A percentile compares a stretch with the other conserved stretches of the same genome.
Evolutionary conservation across 2,797 vertebrate species (phyloP).

Genomic region (Pelochelys cantorii): DNA sequence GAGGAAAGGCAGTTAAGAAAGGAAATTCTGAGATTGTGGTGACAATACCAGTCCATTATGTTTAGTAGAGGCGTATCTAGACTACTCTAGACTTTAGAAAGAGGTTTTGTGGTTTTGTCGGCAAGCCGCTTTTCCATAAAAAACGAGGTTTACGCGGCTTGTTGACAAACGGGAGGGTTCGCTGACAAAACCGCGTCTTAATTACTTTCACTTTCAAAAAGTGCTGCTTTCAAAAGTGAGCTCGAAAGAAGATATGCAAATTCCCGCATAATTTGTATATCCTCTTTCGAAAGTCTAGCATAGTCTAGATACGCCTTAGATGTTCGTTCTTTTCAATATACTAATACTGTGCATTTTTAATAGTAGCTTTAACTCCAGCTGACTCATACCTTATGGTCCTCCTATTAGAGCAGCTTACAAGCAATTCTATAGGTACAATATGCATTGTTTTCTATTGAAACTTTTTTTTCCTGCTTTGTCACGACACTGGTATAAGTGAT

Average conservation of each 20-base stretch:
- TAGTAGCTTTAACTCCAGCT: not conserved
- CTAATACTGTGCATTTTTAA: not conserved
- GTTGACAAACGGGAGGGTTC: too few species aligned
- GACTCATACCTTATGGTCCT: not conserved
- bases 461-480: not conserved
- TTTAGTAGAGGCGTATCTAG: not conserved
- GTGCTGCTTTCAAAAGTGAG: too few species aligned
- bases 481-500: not conserved
- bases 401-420: not conserved
- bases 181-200: too few species aligned
- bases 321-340: not conserved
- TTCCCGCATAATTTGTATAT: too few species aligned
- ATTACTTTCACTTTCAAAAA: too few species aligned
- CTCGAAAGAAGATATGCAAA: too few species aligned
- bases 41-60: not conserved
- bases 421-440: not conserved
- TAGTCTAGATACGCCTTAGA: not conserved
- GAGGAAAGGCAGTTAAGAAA: not conserved
- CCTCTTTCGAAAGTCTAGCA: too few species aligned
- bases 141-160: too few species aligned
- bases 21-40: not conserved
- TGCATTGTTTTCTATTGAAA: not conserved
- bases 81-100: too few species aligned
- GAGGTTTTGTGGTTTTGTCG: too few species aligned
- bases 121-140: too few species aligned